A percentile compares a stretch with the other conserved stretches of the same genome.
Conservation (phyloP, 2,888 invertebrate genomes). For the Caenorhabditis imperialis region DNA sequence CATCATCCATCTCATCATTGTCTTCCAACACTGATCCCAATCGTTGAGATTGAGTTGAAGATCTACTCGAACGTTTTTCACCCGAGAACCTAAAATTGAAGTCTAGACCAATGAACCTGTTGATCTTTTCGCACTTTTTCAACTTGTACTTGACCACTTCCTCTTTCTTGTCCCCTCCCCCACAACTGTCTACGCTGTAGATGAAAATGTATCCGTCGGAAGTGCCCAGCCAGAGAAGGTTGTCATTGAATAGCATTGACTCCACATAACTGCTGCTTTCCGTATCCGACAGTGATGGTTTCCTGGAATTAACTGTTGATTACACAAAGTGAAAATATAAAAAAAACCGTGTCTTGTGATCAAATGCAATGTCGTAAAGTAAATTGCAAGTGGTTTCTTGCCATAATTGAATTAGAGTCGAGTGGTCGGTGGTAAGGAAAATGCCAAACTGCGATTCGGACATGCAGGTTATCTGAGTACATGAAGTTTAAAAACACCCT, state of each 20-base stretch:
- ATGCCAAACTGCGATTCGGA: conserved; percentile 79
- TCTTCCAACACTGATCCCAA: conserved; percentile 39
- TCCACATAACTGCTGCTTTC: conserved; percentile 57
- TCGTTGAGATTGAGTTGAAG: conserved; percentile 23
- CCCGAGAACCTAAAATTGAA: conserved; percentile 24
- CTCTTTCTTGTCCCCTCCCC: conserved; percentile 40
- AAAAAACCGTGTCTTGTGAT: conserved; percentile 72
- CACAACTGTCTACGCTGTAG: conserved; percentile 62
- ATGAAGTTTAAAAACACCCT: too few species aligned
- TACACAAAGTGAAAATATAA: background rate
- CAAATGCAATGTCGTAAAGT: conserved; percentile 80
- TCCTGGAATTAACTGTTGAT: too few species aligned
- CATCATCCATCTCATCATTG: conserved; percentile 27
- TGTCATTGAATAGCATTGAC: conserved; percentile 56
- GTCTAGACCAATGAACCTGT: background rate
- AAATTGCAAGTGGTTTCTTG: conserved; percentile 80
- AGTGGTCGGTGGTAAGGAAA: conserved; percentile 80
- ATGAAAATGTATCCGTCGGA: conserved; percentile 80
- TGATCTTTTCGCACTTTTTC: conserved; percentile 27
- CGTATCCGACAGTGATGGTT: conserved; percentile 60
- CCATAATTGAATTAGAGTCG: conserved; percentile 81
- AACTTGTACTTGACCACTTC: conserved; percentile 51
- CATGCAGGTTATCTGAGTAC: conserved; percentile 75
- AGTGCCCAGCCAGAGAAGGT: conserved; percentile 80
- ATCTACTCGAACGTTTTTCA: conserved; percentile 17